Evolutionary conservation across 2,113 vertebrate genomes (phyloP).

Genomic region (Varanus salvator): DNA sequence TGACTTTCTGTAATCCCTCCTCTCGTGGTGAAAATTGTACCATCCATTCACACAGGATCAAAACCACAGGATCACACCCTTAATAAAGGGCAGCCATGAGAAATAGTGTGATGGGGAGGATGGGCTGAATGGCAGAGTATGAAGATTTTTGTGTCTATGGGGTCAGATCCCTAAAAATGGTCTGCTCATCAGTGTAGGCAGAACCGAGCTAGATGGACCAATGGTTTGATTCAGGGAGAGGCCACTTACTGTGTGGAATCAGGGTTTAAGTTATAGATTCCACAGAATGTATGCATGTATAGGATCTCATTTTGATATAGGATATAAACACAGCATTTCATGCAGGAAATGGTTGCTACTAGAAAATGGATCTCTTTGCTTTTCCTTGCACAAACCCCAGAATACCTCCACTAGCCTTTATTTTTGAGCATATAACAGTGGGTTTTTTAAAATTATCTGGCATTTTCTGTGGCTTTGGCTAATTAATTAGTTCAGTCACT

Average conservation of each 20-base stretch:
- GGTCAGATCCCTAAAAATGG: neutral
- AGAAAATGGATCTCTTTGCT: constrained; percentile 25
- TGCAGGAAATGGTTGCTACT: constrained; percentile 26
- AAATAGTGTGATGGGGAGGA: no score
- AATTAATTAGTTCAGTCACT: constrained; percentile 49
- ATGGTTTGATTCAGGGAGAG: neutral
- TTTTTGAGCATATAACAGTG: constrained; percentile 28
- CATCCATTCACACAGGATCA: neutral
- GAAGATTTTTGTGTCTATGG: no score
- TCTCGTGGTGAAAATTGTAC: neutral
- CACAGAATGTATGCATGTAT: neutral
- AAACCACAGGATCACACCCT: neutral
- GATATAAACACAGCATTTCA: neutral
- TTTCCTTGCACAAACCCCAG: constrained; percentile 26
- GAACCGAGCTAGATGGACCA: neutral
- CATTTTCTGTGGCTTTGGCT: constrained; percentile 45
- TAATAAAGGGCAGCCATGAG: no score
- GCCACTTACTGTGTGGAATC: neutral
- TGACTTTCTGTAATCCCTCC: constrained; percentile 24
- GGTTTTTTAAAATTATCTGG: constrained; percentile 39
- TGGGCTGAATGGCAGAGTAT: no score
- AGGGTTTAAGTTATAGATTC: neutral
- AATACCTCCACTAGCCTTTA: constrained; percentile 33
- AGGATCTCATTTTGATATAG: neutral
- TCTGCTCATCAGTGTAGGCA: neutral